Evolutionary conservation across 2,888 invertebrate species (phyloP).

Genomic region (Brachylomia viminalis): DNA sequence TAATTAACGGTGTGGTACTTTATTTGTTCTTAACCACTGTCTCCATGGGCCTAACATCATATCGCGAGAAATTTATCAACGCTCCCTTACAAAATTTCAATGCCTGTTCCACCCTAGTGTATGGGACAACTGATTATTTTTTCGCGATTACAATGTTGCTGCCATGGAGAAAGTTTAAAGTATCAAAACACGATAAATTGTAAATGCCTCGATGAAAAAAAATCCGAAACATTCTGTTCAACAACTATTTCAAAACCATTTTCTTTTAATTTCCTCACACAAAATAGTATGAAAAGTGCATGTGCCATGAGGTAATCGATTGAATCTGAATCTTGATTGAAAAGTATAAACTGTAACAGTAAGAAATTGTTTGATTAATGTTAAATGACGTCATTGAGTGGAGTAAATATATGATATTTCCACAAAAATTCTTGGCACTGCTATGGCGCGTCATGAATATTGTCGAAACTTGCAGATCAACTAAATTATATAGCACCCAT

Average conservation of each 20-base stretch:
- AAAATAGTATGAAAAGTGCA: not conserved
- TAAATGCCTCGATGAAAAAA: not conserved
- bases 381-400: not conserved
- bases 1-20: too few species aligned
- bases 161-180: not conserved
- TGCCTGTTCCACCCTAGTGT: too few species aligned
- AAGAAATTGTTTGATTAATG: not conserved
- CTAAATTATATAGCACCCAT: not conserved
- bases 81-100: too few species aligned
- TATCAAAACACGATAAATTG: not conserved
- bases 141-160: not conserved
- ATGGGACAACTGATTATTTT: not conserved
- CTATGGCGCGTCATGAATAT: not conserved
- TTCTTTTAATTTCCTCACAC: not conserved
- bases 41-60: too few species aligned
- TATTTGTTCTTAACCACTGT: too few species aligned
- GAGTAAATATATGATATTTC: not conserved
- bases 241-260: not conserved
- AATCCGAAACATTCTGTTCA: not conserved
- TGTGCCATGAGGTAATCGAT: not conserved
- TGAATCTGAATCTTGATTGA: not conserved
- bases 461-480: not conserved
- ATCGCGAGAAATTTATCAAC: too few species aligned
- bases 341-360: not conserved
- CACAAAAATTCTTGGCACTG: not conserved